phyloP scores from a whole-genome alignment of 2,113 vertebrate species.

The Erythrolamprus reginae region DNA sequence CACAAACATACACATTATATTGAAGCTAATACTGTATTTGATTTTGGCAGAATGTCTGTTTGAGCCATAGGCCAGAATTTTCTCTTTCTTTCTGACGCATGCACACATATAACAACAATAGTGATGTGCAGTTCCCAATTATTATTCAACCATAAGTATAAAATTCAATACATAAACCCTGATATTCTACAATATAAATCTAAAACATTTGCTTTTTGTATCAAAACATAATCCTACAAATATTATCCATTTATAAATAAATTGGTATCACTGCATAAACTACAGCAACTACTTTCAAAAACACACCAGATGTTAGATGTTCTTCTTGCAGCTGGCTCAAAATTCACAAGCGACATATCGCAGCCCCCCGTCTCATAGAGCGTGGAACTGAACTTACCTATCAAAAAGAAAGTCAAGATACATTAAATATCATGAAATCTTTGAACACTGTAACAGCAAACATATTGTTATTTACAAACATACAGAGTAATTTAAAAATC shows the following conservation, averaged over 20 bases:
- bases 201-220: background rate
- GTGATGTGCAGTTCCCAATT: background rate
- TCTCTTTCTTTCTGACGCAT: background rate
- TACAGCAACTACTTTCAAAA: slow-evolving; percentile 50
- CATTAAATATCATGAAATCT: slow-evolving; percentile 37
- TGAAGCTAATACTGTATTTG: background rate
- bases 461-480: background rate
- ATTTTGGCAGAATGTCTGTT: background rate
- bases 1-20: background rate
- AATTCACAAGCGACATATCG: slow-evolving; percentile 96
- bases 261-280: background rate
- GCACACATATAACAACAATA: background rate
- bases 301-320: slow-evolving; percentile 96
- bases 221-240: background rate
- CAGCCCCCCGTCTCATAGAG: slow-evolving; percentile 92
- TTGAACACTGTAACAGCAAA: slow-evolving; percentile 20
- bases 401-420: slow-evolving; percentile 57
- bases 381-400: slow-evolving; percentile 93
- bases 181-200: background rate
- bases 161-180: background rate
- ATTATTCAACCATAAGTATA: background rate
- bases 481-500: background rate
- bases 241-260: slow-evolving; percentile 19
- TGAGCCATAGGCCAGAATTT: background rate
- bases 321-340: slow-evolving; percentile 95